A percentile compares a stretch with the other conserved stretches of the same genome.
Conservation (phyloP, 2,797 vertebrate genomes). For the Mus minutoides region DNA sequence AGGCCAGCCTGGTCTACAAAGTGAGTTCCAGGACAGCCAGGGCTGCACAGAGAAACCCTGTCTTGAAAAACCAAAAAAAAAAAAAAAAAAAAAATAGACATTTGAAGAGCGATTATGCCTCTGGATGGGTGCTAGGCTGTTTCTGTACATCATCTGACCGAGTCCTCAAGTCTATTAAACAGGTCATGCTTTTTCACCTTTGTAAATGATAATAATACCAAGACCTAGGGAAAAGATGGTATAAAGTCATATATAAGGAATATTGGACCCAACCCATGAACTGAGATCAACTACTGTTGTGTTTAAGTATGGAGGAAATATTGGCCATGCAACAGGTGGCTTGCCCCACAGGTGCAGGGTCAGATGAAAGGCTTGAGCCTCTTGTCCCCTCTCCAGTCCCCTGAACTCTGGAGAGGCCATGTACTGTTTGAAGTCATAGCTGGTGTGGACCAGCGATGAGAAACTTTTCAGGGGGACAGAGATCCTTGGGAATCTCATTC, state of each 20-base stretch:
- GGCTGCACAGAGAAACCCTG: too few species aligned
- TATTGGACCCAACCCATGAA: background rate
- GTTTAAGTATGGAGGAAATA: background rate
- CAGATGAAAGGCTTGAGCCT: background rate
- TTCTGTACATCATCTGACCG: background rate
- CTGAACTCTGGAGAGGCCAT: background rate
- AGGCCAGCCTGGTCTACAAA: too few species aligned
- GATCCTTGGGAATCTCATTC: background rate
- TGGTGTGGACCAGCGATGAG: background rate
- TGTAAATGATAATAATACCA: background rate
- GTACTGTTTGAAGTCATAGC: background rate
- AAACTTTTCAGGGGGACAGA: background rate
- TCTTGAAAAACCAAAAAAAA: too few species aligned
- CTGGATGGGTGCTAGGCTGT: background rate
- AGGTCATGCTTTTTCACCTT: background rate
- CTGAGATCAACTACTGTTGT: background rate
- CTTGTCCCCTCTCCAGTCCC: background rate
- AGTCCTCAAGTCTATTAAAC: background rate
- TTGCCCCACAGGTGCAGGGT: too few species aligned
- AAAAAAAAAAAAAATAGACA: too few species aligned
- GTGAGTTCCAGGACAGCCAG: too few species aligned
- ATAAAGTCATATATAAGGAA: background rate
- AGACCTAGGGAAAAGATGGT: background rate
- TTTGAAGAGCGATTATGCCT: background rate
- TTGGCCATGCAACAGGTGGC: background rate